A percentile compares a stretch with the other conserved stretches of the same genome.
Conservation (phyloP, 2,888 invertebrate species). For the Augochlorella aurata region DNA sequence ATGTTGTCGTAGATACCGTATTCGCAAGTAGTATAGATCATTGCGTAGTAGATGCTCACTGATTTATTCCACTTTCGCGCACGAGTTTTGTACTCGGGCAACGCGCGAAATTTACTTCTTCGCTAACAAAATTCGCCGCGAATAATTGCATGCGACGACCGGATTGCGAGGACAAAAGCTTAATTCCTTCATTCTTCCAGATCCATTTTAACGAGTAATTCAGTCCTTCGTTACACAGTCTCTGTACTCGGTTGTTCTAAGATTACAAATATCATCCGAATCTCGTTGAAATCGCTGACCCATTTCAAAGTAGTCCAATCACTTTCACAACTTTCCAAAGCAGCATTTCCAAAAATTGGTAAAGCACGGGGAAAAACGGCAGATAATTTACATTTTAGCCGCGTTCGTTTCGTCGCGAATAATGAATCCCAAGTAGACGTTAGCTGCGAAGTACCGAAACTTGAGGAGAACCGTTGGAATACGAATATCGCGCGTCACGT, state of each 20-base stretch:
- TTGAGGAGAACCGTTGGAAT: background rate
- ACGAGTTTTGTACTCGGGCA: background rate
- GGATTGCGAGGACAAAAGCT: no score
- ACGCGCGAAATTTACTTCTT: background rate
- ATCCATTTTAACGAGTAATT: background rate
- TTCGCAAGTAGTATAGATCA: background rate
- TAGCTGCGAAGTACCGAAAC: background rate
- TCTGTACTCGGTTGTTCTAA: no score
- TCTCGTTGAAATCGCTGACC: no score
- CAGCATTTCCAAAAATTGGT: no score
- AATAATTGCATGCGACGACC: background rate
- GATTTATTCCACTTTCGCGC: background rate
- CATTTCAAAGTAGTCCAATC: no score
- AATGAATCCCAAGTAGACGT: background rate
- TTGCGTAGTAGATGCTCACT: background rate
- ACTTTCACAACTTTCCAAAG: no score
- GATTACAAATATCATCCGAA: no score
- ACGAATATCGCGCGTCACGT: constrained; percentile 38
- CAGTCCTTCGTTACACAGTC: no score
- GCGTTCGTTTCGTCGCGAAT: background rate
- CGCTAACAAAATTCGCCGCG: background rate
- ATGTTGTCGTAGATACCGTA: background rate
- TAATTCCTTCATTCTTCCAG: no score
- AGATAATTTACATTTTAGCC: background rate
- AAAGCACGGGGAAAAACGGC: no score